These are phyloP conservation scores for Myoxocephalus aenaeus DNA, from an alignment of 2,797 vertebrate species.

Conservation along the genomic window DNA sequence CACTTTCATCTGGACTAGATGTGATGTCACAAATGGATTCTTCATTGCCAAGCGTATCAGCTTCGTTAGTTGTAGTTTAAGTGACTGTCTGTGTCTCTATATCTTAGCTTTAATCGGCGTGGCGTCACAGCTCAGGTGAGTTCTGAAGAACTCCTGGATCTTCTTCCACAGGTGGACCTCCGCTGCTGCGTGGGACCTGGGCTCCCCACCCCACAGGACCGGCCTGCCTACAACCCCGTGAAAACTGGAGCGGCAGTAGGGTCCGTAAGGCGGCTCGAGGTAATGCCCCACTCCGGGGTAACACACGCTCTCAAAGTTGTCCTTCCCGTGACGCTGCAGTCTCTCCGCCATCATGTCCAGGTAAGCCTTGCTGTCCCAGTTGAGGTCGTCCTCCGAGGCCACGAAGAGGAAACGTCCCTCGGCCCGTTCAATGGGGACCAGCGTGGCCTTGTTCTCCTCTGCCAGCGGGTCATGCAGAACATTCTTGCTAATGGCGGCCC, in stretches of 20 bases:
- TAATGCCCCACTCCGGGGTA: conserved; percentile 73
- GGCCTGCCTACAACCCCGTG: neutral
- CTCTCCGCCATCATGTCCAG: conserved; percentile 65
- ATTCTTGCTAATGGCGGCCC: conserved; percentile 4
- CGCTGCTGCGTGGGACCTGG: conserved; percentile 62
- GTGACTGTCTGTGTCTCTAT: conserved; percentile 15
- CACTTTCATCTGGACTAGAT: neutral
- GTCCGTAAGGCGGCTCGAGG: conserved; percentile 75
- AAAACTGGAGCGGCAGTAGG: conserved; percentile 58
- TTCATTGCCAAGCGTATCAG: neutral
- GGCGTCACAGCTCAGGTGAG: conserved; percentile 40
- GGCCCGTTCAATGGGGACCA: conserved; percentile 87
- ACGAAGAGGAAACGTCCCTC: conserved; percentile 84
- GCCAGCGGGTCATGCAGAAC: conserved; percentile 32
- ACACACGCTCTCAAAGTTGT: conserved; percentile 63
- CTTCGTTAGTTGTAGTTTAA: neutral
- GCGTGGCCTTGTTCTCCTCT: conserved; percentile 65
- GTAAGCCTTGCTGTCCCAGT: conserved; percentile 81
- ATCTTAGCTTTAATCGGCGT: conserved; percentile 17
- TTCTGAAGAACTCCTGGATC: conserved; percentile 69
- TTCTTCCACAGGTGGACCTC: conserved; percentile 75
- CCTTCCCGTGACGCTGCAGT: conserved; percentile 71
- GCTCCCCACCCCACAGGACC: conserved; percentile 69
- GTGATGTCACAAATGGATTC: neutral
- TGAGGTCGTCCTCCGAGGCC: conserved; percentile 85